Conservation (phyloP, 2,888 invertebrate genomes). For the Parnassius smintheus region DNA sequence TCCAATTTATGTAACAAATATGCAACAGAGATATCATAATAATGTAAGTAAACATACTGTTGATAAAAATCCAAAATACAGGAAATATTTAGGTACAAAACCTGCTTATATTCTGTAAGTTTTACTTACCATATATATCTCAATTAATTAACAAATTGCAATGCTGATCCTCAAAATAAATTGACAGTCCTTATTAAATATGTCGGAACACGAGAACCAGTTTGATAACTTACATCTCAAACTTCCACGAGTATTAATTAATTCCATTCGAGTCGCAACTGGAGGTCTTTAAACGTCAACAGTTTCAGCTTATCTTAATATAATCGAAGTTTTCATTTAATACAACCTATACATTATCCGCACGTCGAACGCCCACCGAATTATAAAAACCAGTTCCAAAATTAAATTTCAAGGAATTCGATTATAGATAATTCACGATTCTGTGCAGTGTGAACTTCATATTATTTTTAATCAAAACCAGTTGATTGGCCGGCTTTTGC, state of each 20-base stretch:
- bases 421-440: background rate
- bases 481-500: no score
- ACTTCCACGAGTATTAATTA: background rate
- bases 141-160: background rate
- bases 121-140: no score
- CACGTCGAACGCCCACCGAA: slow-evolving; percentile 8
- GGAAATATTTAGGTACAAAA: no score
- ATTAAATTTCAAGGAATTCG: background rate
- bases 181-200: background rate
- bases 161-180: background rate
- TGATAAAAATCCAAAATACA: no score
- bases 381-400: slow-evolving; percentile 20
- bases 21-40: no score
- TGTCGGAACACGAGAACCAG: slow-evolving; percentile 9
- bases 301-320: slow-evolving; percentile 4
- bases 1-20: no score
- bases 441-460: no score
- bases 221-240: slow-evolving; percentile 4
- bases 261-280: slow-evolving; percentile 2
- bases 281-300: slow-evolving; percentile 4
- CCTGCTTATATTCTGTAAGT: no score
- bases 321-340: slow-evolving; percentile 10
- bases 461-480: no score
- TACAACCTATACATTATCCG: slow-evolving; percentile 4
- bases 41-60: no score